phyloP scores from a whole-genome alignment of 2,113 vertebrate species.

The Ovis aries region DNA sequence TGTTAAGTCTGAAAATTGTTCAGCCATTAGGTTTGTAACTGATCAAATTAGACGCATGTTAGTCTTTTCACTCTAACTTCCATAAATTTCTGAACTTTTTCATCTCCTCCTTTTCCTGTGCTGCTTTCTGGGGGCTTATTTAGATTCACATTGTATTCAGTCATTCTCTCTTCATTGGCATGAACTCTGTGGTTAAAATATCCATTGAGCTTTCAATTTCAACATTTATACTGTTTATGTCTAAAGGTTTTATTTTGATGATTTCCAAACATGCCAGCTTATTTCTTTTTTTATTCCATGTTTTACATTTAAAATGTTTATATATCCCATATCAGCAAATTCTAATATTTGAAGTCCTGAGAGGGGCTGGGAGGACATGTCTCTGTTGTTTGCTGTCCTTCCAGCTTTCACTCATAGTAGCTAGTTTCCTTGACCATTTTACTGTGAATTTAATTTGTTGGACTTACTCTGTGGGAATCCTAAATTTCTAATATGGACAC shows the following conservation, averaged over 20 bases:
- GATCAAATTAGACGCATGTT: not conserved
- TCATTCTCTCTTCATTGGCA: not conserved
- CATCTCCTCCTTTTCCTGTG: not conserved
- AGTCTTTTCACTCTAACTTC: not conserved
- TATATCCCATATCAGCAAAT: not conserved
- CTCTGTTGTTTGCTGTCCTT: not conserved
- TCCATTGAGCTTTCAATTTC: not conserved
- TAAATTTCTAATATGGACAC: not conserved
- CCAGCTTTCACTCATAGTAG: not conserved
- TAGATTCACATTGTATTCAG: not conserved
- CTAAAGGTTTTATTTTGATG: not conserved
- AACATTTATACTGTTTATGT: not conserved
- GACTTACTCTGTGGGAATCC: not conserved
- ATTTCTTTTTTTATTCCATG: not conserved
- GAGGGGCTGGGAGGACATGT: rapidly evolving
- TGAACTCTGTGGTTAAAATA: not conserved
- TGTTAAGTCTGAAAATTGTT: not conserved
- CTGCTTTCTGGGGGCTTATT: not conserved
- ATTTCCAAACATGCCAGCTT: not conserved
- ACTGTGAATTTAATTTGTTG: not conserved
- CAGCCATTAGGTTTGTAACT: not conserved
- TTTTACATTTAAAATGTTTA: not conserved
- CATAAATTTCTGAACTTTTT: not conserved
- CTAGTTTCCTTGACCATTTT: not conserved
- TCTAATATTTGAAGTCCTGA: not conserved